Evolutionary conservation across 2,797 vertebrate genomes (phyloP).

Genomic region (Danio tinwini): DNA sequence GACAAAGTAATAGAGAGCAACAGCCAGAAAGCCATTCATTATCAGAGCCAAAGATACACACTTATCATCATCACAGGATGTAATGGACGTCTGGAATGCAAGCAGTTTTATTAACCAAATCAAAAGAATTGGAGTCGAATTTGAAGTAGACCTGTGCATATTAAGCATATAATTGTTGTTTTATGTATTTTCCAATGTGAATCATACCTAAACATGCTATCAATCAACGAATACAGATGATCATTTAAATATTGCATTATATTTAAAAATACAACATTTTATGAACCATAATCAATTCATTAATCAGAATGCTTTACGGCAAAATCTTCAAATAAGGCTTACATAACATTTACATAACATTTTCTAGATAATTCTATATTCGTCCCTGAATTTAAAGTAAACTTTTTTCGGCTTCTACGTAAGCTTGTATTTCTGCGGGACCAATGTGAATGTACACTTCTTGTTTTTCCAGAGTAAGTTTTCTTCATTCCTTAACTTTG

Average conservation of each 20-base stretch:
- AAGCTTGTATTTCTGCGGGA: not conserved
- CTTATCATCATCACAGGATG: constrained; percentile 65
- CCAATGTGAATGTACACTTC: no score
- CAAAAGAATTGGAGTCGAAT: not conserved
- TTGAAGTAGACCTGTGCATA: not conserved
- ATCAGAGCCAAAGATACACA: constrained; percentile 66
- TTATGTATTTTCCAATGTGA: not conserved
- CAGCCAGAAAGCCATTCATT: constrained; percentile 66
- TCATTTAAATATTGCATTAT: not conserved
- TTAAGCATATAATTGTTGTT: not conserved
- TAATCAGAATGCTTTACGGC: no score
- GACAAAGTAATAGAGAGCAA: constrained; percentile 84
- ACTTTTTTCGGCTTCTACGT: no score
- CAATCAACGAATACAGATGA: not conserved
- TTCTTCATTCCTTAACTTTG: constrained; percentile 15
- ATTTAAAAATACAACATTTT: not conserved
- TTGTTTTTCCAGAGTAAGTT: constrained; percentile 14
- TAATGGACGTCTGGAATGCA: constrained; percentile 54
- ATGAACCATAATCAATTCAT: no score
- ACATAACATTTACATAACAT: no score
- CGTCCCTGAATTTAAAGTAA: not conserved
- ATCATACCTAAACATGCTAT: not conserved
- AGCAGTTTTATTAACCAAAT: not conserved
- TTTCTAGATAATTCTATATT: not conserved
- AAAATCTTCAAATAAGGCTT: not conserved